A percentile compares a stretch with the other conserved stretches of the same genome.
Conservation (phyloP, 2,113 vertebrate genomes). For the Otus sunia region DNA sequence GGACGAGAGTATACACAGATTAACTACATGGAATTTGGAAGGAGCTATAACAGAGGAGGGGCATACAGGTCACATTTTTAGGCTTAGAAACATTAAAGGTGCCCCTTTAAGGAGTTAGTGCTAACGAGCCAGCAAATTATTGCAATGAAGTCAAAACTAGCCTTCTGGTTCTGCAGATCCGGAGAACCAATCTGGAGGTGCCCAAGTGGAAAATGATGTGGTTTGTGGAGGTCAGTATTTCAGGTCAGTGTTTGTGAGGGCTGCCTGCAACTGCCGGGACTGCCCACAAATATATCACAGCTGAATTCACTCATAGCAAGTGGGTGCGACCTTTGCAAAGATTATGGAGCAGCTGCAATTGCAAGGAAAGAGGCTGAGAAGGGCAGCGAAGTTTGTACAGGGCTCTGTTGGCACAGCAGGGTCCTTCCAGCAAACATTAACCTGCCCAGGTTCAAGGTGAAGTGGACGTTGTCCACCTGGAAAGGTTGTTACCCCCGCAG, state of each 20-base stretch:
- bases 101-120: conserved; percentile 54
- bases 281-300: not conserved
- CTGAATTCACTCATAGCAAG: not conserved
- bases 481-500: not conserved
- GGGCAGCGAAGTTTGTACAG: rapidly evolving
- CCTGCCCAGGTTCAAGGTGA: not conserved
- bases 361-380: not conserved
- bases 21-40: not conserved
- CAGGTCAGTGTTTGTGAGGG: conserved; percentile 43
- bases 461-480: rapidly evolving
- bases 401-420: not conserved
- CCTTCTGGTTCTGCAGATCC: conserved; percentile 20
- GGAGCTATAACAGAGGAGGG: not conserved
- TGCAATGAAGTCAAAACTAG: not conserved
- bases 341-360: not conserved
- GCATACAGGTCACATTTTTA: conserved; percentile 19
- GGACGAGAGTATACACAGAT: not conserved
- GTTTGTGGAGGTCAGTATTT: conserved; percentile 38
- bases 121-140: conserved; percentile 71
- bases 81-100: conserved; percentile 45
- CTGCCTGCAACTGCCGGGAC: not conserved
- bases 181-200: conserved; percentile 66
- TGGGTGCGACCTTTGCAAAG: not conserved
- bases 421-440: not conserved
- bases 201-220: conserved; percentile 72